These are phyloP conservation scores for Andricus grossulariae DNA, from an alignment of 1,140 invertebrate genomes.

Conservation along the genomic window DNA sequence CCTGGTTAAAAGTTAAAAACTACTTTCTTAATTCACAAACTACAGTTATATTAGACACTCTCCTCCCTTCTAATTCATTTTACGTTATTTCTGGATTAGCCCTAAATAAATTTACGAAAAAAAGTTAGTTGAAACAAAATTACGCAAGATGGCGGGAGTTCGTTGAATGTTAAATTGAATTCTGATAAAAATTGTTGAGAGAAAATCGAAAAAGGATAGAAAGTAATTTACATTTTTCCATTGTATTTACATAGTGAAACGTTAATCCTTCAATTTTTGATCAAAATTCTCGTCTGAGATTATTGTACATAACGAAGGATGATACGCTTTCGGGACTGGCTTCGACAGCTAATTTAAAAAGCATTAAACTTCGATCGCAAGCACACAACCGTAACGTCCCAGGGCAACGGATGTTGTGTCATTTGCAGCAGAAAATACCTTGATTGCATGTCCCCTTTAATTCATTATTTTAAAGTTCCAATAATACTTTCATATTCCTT, in stretches of 20 bases:
- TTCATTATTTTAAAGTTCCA: constrained; percentile 14
- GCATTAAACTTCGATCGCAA: constrained; percentile 26
- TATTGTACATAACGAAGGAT: constrained; percentile 30
- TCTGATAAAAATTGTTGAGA: too few relatives aligned
- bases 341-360: constrained; percentile 38
- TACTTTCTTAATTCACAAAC: too few relatives aligned
- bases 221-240: background rate
- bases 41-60: too few relatives aligned
- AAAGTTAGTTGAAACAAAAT: too few relatives aligned
- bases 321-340: constrained; percentile 21
- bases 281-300: constrained; percentile 33
- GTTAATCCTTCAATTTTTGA: constrained; percentile 44
- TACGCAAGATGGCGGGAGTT: too few relatives aligned
- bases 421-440: constrained; percentile 19
- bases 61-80: too few relatives aligned
- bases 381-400: constrained; percentile 7
- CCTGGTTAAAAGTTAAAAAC: too few relatives aligned
- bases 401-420: constrained; percentile 2
- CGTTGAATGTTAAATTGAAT: too few relatives aligned
- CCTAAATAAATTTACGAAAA: too few relatives aligned
- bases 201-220: too few relatives aligned
- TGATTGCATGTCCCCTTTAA: constrained; percentile 19
- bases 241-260: constrained; percentile 1
- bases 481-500: background rate
- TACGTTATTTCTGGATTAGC: too few relatives aligned